Conservation (phyloP, 2,888 invertebrate genomes). For the Melangyna quadrimaculata region DNA sequence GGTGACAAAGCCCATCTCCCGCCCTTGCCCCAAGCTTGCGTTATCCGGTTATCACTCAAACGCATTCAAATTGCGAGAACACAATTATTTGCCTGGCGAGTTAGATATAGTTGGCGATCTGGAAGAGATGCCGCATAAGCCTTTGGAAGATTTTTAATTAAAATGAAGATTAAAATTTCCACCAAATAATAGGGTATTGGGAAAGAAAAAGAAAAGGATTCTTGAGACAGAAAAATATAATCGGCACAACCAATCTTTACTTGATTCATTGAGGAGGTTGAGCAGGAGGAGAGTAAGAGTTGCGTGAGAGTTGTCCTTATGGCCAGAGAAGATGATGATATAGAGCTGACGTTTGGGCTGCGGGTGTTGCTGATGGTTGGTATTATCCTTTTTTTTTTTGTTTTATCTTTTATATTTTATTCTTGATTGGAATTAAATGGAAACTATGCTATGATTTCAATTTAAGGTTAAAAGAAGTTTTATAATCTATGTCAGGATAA, state of each 20-base stretch:
- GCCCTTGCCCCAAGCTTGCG: not conserved
- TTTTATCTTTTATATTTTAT: slow-evolving; percentile 1
- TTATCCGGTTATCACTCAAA: slow-evolving; percentile 71
- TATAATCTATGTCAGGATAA: slow-evolving; percentile 3
- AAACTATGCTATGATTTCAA: slow-evolving; percentile 37
- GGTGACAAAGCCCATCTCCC: slow-evolving; percentile 8
- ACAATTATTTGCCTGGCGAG: slow-evolving; percentile 65
- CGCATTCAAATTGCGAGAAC: slow-evolving; percentile 62
- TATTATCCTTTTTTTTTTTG: slow-evolving; percentile 18
- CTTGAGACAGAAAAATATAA: slow-evolving; percentile 52
- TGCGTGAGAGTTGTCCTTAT: slow-evolving; percentile 59
- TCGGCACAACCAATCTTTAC: slow-evolving; percentile 66
- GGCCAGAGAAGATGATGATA: slow-evolving; percentile 1
- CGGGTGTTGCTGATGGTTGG: slow-evolving; percentile 18
- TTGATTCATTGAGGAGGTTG: slow-evolving; percentile 57
- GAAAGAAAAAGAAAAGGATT: slow-evolving; percentile 26
- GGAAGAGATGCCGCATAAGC: slow-evolving; percentile 67
- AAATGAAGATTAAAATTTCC: slow-evolving; percentile 70
- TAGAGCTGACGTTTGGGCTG: not conserved
- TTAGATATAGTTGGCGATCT: slow-evolving; percentile 69
- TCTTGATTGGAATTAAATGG: slow-evolving; percentile 62
- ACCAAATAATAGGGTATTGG: slow-evolving; percentile 51
- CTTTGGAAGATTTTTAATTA: slow-evolving; percentile 70
- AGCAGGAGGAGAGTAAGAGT: too few species aligned
- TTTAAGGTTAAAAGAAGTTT: slow-evolving; percentile 29